Base-by-base conservation (phyloP, 1,140 invertebrate genomes). In the Octopus sinensis region DNA sequence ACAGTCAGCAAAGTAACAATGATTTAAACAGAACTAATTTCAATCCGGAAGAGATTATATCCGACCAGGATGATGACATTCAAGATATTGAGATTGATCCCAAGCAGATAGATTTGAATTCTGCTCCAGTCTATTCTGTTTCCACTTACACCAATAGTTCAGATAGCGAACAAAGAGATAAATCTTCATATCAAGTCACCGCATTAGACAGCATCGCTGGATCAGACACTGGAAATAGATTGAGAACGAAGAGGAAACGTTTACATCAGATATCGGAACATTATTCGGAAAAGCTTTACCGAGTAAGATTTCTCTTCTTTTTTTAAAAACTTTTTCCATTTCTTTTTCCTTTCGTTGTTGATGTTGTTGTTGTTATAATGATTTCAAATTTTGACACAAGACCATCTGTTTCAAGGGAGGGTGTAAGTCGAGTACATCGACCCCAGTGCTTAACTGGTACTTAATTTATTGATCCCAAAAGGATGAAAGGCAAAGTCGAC, bases 231-330 rank as follows among this genome's bases (percentile, higher is more conserved):
- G 68, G 13, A 7, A 73, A 23, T n/a, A 73, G 68, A n/a, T 9
- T 23, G 68, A 23, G 17, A 13, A 7, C 68, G 13, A 73, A 73
- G 68, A 73, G 30, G 68, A 17, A 73, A 73, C 17, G 17, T 73
- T 73, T 17, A 73, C 68, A 73, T n/a, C 5, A 12, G 5, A n/a
- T 13, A 73, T 73, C 30, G 30, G 68, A 73, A 13, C 17, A 73
- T 73, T 73, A 73, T 23, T n/a, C 68, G 30, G 68, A 73, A 73
- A 73, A 73, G 13, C 68, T 73, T 73, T 73, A 73, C 30, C 30
- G 68, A 23, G 68, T 73, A 73, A 73, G 17, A 13, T n/a, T 73
- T n/a, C 1, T 73, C 6, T 73, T 73, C 5, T 73, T 73, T 73
- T 71, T 73, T 13, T 73, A 73, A n/a, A n/a, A 17, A 6, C 13